Conservation (phyloP, 2,113 vertebrate species). For the Pimephales promelas region DNA sequence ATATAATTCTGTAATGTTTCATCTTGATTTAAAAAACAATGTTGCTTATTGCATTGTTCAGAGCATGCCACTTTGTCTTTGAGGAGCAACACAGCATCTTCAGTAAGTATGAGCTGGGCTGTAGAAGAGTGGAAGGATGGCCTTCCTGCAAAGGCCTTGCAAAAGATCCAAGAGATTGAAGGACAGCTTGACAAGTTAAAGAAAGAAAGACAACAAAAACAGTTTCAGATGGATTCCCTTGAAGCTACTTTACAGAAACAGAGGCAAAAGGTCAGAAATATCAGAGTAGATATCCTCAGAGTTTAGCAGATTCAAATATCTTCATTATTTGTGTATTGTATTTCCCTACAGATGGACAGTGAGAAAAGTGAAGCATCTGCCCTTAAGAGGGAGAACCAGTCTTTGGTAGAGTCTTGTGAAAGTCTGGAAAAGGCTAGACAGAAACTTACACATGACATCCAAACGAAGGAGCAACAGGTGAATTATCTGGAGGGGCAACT, state of each 20-base stretch:
- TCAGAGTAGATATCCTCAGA: background rate
- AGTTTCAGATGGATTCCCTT: slow-evolving; percentile 88
- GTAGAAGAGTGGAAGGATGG: slow-evolving; percentile 96
- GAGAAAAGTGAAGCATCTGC: slow-evolving; percentile 83
- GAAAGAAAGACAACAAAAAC: slow-evolving; percentile 87
- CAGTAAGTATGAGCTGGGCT: slow-evolving; percentile 86
- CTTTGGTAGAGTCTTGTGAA: slow-evolving; percentile 87
- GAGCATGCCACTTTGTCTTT: slow-evolving; percentile 28
- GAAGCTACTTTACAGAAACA: slow-evolving; percentile 89
- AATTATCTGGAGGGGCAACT: slow-evolving; percentile 88
- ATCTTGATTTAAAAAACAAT: background rate
- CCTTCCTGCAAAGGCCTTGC: slow-evolving; percentile 83
- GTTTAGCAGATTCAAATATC: background rate
- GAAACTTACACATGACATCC: slow-evolving; percentile 84
- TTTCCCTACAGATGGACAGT: slow-evolving; percentile 79
- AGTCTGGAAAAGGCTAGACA: slow-evolving; percentile 85
- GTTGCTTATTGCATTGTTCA: background rate
- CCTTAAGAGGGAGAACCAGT: slow-evolving; percentile 90
- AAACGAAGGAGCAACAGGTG: slow-evolving; percentile 88
- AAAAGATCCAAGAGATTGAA: slow-evolving; percentile 92
- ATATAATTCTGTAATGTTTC: background rate
- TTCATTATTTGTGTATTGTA: background rate
- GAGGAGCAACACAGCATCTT: slow-evolving; percentile 11
- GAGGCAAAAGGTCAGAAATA: slow-evolving; percentile 85
- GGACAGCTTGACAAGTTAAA: slow-evolving; percentile 87